Evolutionary conservation across 2,888 invertebrate genomes (phyloP).

Genomic region (Spialia ferax): DNA sequence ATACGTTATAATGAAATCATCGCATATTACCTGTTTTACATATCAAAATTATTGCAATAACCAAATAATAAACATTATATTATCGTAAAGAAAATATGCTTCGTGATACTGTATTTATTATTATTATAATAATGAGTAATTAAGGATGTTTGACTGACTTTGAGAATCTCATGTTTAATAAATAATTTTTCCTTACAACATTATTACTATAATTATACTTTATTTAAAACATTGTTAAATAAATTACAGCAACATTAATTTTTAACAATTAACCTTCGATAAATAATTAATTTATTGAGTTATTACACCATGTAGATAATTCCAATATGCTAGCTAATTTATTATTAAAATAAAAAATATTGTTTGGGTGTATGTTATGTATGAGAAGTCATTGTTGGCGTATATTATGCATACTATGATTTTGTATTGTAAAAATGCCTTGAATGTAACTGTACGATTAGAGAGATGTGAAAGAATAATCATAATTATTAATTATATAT

Average conservation of each 20-base stretch:
- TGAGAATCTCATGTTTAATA: constrained; percentile 6
- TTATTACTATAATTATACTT: constrained; percentile 4
- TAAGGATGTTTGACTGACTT: constrained; percentile 38
- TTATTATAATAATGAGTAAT: constrained; percentile 11
- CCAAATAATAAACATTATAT: constrained; percentile 30
- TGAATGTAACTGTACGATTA: constrained; percentile 54
- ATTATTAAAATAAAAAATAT: constrained; percentile 25
- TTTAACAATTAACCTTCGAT: not conserved
- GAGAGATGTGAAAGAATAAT: constrained; percentile 45
- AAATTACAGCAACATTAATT: not conserved
- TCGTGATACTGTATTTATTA: constrained; percentile 8
- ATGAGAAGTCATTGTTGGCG: constrained; percentile 20
- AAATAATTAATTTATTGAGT: constrained; percentile 8
- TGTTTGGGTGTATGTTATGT: constrained; percentile 19
- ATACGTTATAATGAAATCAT: constrained; percentile 36
- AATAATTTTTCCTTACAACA: not conserved
- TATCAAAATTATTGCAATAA: constrained; percentile 43
- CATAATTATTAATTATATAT: constrained; percentile 51
- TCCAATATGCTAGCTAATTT: constrained; percentile 37
- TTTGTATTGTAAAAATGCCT: constrained; percentile 55
- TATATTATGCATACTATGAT: constrained; percentile 37
- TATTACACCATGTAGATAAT: constrained; percentile 29
- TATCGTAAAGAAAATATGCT: constrained; percentile 29
- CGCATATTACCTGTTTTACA: constrained; percentile 43
- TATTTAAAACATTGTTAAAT: not conserved